Conservation (phyloP, 1,140 invertebrate genomes). For the Drosophila erecta region DNA sequence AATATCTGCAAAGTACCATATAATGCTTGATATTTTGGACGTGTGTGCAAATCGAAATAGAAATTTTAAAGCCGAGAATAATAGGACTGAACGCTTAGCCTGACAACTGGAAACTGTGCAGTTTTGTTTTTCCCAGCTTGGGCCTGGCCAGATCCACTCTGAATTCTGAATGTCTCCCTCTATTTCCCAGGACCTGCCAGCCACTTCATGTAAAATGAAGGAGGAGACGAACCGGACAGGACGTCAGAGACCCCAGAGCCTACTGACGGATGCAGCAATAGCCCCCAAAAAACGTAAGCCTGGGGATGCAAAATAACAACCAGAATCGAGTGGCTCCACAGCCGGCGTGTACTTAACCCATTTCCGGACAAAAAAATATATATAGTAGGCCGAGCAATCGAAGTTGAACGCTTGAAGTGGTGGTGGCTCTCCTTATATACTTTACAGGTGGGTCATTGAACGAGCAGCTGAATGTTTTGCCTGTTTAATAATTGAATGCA, state of each 20-base stretch:
- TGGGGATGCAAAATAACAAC: conserved; percentile 32
- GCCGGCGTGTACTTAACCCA: conserved; percentile 65
- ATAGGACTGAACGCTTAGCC: conserved; percentile 1
- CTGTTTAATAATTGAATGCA: conserved; percentile 78
- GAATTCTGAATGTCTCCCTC: not conserved
- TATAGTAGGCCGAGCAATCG: conserved; percentile 23
- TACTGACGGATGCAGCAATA: conserved; percentile 53
- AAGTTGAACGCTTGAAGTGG: conserved; percentile 45
- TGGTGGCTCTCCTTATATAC: conserved; percentile 5
- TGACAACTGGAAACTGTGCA: conserved; percentile 22
- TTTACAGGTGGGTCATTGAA: conserved; percentile 40
- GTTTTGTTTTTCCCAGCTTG: conserved; percentile 7
- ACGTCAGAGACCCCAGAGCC: conserved; percentile 28
- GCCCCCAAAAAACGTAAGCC: conserved; percentile 13
- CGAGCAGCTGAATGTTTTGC: conserved; percentile 19
- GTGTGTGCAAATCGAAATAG: not conserved
- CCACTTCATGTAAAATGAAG: conserved; percentile 54
- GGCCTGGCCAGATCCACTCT: conserved; percentile 1
- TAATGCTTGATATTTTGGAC: not conserved
- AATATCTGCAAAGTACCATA: not conserved
- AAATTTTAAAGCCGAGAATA: not conserved
- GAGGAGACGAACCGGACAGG: conserved; percentile 45
- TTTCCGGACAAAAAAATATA: conserved; percentile 27
- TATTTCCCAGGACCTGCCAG: conserved; percentile 17
- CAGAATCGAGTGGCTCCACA: conserved; percentile 35